Conservation (phyloP, 2,797 vertebrate genomes). For the Eptatretus atami region DNA sequence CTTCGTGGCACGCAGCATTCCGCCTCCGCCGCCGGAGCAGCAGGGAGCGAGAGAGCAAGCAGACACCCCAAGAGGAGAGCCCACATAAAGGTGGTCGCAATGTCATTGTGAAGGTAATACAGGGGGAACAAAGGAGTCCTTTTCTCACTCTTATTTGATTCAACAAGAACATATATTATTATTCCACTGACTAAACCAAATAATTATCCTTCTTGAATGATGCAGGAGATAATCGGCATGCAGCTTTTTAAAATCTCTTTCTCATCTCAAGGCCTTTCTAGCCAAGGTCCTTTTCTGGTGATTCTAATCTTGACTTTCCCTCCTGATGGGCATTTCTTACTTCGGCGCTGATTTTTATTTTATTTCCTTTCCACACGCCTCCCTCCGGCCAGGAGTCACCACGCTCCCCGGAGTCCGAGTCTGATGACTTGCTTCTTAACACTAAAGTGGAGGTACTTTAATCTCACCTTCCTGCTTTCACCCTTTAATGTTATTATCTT, state of each 20-base stretch:
- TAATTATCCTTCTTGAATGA: too few relatives aligned
- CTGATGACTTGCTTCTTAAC: slow-evolving; percentile 79
- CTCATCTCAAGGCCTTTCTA: too few relatives aligned
- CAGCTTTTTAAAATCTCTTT: too few relatives aligned
- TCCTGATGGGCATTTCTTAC: not conserved
- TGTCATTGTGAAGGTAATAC: not conserved
- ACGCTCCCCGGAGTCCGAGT: slow-evolving; percentile 90
- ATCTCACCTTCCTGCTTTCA: too few relatives aligned
- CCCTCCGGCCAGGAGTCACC: slow-evolving; percentile 48
- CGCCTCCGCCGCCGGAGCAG: slow-evolving; percentile 83
- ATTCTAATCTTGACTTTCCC: too few relatives aligned
- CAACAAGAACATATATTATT: too few relatives aligned
- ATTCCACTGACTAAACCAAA: too few relatives aligned
- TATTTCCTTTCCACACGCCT: slow-evolving; percentile 18
- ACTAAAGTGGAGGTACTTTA: slow-evolving; percentile 80
- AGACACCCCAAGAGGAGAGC: slow-evolving; percentile 18
- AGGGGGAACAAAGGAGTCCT: too few relatives aligned
- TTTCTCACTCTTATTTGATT: too few relatives aligned
- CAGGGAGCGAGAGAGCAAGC: slow-evolving; percentile 39
- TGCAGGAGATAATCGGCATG: too few relatives aligned
- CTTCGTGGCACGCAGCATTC: slow-evolving; percentile 80
- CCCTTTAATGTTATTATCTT: too few relatives aligned
- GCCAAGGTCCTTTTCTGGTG: too few relatives aligned
- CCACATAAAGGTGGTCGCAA: not conserved
- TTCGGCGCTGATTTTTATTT: slow-evolving; percentile 10